phyloP scores from a whole-genome alignment of 1,140 invertebrate species.

The Ctenoplectra terminalis region DNA sequence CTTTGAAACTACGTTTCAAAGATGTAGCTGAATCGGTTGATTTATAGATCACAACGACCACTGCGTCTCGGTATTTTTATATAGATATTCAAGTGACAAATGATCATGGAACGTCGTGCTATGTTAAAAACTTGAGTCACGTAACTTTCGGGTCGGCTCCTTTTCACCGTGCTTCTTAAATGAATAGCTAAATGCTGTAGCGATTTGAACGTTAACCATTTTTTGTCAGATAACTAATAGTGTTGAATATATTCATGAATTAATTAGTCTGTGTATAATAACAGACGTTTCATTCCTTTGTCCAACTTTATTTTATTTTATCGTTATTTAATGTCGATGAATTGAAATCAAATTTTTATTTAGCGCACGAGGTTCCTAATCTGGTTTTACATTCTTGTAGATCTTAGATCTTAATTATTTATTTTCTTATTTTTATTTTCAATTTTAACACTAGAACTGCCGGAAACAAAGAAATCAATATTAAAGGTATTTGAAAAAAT shows the following conservation, averaged over 20 bases:
- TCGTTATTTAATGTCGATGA: too few species aligned
- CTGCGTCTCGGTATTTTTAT: slow-evolving; percentile 8
- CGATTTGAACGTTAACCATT: not conserved
- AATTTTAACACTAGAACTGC: too few species aligned
- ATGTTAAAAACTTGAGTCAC: slow-evolving; percentile 20
- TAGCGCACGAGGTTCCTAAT: too few species aligned
- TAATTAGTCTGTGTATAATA: not conserved
- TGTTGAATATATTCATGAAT: not conserved
- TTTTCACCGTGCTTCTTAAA: not conserved
- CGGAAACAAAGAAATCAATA: too few species aligned
- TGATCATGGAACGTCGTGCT: not conserved
- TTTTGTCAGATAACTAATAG: not conserved
- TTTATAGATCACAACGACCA: slow-evolving; percentile 20
- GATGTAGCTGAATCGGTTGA: slow-evolving; percentile 36
- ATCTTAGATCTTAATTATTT: too few species aligned
- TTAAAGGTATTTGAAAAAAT: too few species aligned
- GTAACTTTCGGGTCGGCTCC: not conserved
- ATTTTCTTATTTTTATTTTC: too few species aligned
- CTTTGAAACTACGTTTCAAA: slow-evolving; percentile 19
- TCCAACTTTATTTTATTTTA: too few species aligned
- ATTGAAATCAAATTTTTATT: too few species aligned
- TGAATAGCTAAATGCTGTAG: not conserved
- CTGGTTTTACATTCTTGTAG: too few species aligned
- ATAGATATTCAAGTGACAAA: slow-evolving; percentile 30
- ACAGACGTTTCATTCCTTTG: not conserved